Percentiles rank a stretch among this genome's conserved stretches.
phyloP scores from a whole-genome alignment of 2,888 invertebrate genomes.

The Agriopis leucophaearia region DNA sequence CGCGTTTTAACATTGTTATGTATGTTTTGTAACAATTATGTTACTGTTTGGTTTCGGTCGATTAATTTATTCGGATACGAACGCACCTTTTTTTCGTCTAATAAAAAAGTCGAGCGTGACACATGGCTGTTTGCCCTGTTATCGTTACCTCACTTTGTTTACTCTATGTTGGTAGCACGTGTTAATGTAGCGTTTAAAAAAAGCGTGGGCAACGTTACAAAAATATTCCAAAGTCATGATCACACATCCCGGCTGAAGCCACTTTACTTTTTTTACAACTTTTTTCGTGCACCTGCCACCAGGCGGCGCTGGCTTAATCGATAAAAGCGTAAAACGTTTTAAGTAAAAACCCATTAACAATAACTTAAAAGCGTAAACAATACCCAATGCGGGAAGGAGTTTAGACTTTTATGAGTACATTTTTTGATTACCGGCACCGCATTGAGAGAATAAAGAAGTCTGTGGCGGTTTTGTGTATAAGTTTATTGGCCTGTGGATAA shows the following conservation, averaged over 20 bases:
- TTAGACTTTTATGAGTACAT: constrained; percentile 36
- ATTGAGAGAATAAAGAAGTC: constrained; percentile 45
- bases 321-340: constrained; percentile 67
- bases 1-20: constrained; percentile 68
- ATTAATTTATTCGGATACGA: constrained; percentile 65
- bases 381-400: constrained; percentile 50
- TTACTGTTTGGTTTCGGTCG: constrained; percentile 72
- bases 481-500: constrained; percentile 47
- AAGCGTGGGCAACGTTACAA: constrained; percentile 50
- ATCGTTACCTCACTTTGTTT: constrained; percentile 57
- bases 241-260: constrained; percentile 44
- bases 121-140: constrained; percentile 55
- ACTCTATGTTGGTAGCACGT: constrained; percentile 68
- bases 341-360: constrained; percentile 75
- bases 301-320: constrained; percentile 57
- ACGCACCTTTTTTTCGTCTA: constrained; percentile 48
- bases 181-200: constrained; percentile 65
- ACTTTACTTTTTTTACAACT: constrained; percentile 43
- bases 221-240: constrained; percentile 62
- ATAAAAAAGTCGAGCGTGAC: constrained; percentile 63
- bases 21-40: constrained; percentile 64
- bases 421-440: constrained; percentile 47
- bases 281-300: constrained; percentile 59
- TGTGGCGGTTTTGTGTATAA: constrained; percentile 42
- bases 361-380: constrained; percentile 68